These are phyloP conservation scores for Tympanoctomys barrerae DNA, from an alignment of 2,797 vertebrate species.

Conservation along the genomic window DNA sequence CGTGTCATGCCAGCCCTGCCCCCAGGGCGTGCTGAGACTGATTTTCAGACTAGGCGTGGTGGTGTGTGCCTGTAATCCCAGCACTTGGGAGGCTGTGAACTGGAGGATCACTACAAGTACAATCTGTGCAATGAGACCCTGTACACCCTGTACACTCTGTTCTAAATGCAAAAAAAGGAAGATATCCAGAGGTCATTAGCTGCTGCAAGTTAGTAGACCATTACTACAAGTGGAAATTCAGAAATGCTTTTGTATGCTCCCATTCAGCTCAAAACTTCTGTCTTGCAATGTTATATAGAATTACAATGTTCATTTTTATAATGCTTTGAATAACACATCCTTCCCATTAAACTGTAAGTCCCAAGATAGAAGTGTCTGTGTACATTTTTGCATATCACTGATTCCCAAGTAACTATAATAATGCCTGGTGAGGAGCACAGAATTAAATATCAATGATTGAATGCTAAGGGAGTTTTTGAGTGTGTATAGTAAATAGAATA, in stretches of 20 bases:
- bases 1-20: too few species aligned
- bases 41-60: too few species aligned
- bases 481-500: neutral
- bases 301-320: constrained; percentile 42
- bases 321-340: neutral
- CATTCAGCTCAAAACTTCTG: neutral
- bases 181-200: neutral
- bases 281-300: neutral
- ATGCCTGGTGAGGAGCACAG: neutral
- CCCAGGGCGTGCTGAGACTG: too few species aligned
- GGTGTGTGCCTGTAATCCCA: too few species aligned
- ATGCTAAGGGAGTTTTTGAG: neutral
- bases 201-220: neutral
- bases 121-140: too few species aligned
- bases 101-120: too few species aligned
- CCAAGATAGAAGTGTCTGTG: neutral
- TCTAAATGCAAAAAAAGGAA: too few species aligned
- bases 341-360: neutral
- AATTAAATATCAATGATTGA: constrained; percentile 21
- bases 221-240: neutral
- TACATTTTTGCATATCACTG: neutral
- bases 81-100: too few species aligned
- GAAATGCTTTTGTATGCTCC: neutral
- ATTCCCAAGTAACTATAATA: neutral
- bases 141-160: too few species aligned